phyloP scores from a whole-genome alignment of 2,113 vertebrate species.

The Dipodomys spectabilis region DNA sequence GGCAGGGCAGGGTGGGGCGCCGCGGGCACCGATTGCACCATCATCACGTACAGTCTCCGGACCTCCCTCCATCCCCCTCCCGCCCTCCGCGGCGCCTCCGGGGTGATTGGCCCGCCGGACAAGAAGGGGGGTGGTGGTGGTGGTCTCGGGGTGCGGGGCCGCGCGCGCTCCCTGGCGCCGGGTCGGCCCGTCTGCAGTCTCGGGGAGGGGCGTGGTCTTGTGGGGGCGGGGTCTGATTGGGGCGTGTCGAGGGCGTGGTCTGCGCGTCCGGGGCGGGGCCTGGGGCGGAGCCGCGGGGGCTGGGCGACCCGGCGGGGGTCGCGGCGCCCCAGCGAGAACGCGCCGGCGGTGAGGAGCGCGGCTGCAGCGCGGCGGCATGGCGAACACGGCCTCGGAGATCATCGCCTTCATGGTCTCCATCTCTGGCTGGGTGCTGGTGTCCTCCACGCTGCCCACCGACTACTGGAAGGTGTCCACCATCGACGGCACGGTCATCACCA shows the following conservation, averaged over 20 bases:
- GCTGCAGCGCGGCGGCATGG: constrained; percentile 82
- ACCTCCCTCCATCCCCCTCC: too few relatives aligned
- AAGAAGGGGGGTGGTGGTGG: too few relatives aligned
- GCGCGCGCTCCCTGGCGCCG: neutral
- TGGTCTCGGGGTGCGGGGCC: neutral
- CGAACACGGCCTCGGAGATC: constrained; percentile 91
- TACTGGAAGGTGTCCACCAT: constrained; percentile 97
- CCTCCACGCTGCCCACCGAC: constrained; percentile 94
- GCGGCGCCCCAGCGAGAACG: neutral
- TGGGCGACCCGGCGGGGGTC: constrained; percentile 9
- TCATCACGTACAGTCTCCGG: too few relatives aligned
- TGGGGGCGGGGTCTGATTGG: too few relatives aligned
- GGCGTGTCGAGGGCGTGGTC: too few relatives aligned
- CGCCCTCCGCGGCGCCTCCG: too few relatives aligned
- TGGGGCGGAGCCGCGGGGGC: neutral
- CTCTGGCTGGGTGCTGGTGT: constrained; percentile 94
- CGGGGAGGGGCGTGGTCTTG: too few relatives aligned
- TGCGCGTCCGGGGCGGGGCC: too few relatives aligned
- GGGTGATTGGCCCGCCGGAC: too few relatives aligned
- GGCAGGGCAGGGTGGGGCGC: too few relatives aligned
- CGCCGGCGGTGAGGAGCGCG: neutral
- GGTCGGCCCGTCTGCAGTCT: too few relatives aligned
- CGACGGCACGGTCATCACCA: constrained; percentile 96
- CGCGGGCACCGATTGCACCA: too few relatives aligned
- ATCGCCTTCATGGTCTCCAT: constrained; percentile 90